Evolutionary conservation across 2,888 invertebrate genomes (phyloP).

Genomic region (Mimas tiliae): DNA sequence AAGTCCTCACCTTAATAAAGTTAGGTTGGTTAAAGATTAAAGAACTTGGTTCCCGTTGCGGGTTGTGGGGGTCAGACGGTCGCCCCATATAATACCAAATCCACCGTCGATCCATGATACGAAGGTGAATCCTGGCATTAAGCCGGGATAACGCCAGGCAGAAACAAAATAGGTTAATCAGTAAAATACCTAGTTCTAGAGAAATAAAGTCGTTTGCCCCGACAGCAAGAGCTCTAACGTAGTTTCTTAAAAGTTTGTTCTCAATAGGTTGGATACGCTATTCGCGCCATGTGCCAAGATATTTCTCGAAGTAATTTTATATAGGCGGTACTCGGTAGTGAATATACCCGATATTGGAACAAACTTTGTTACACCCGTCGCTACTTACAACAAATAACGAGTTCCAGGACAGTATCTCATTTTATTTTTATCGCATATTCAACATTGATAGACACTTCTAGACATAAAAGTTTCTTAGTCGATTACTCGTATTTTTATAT

Average conservation of each 20-base stretch:
- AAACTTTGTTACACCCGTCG: not conserved
- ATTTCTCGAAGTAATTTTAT: constrained; percentile 34
- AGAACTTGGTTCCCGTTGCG: too few species aligned
- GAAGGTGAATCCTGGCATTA: too few species aligned
- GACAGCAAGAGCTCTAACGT: constrained; percentile 13
- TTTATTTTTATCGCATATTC: not conserved
- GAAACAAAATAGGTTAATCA: not conserved
- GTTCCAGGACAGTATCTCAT: not conserved
- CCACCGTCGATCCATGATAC: too few species aligned
- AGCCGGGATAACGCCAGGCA: too few species aligned
- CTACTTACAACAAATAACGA: not conserved
- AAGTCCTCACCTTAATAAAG: too few species aligned
- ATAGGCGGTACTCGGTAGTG: constrained; percentile 4
- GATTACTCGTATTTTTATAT: not conserved
- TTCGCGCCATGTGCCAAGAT: constrained; percentile 32
- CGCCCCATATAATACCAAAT: too few species aligned
- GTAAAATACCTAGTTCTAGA: constrained; percentile 15
- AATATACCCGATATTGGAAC: not conserved
- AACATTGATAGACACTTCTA: not conserved
- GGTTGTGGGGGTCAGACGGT: too few species aligned
- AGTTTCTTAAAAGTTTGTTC: constrained; percentile 42
- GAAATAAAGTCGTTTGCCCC: constrained; percentile 31
- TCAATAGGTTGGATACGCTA: constrained; percentile 36
- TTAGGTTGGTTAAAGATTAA: too few species aligned
- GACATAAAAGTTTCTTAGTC: not conserved